A percentile compares a stretch with the other conserved stretches of the same genome.
Evolutionary conservation across 2,797 vertebrate species (phyloP).

Genomic region (Clarias laeviceps): DNA sequence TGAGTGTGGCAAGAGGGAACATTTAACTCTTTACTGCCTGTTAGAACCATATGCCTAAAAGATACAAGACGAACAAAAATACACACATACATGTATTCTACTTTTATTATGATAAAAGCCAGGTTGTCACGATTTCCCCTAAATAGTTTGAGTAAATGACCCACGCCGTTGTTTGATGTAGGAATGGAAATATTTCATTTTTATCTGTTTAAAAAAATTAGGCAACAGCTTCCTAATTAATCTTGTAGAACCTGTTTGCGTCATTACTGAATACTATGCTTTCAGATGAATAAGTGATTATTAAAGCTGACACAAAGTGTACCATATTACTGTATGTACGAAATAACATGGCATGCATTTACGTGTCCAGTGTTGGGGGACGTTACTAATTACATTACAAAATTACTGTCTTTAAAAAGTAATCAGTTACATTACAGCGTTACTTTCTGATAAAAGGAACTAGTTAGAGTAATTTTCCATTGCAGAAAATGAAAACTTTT

Average conservation of each 20-base stretch:
- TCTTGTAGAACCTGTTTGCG: background rate
- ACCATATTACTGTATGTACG: background rate
- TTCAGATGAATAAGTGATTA: background rate
- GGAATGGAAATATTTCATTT: background rate
- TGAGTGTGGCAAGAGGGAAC: slow-evolving; percentile 25
- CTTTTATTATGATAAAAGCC: background rate
- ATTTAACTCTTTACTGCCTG: slow-evolving; percentile 5
- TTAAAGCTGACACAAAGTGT: background rate
- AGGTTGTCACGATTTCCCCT: background rate
- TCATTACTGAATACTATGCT: background rate
- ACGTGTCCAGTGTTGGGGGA: no score
- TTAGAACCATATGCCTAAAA: background rate
- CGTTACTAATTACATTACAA: no score
- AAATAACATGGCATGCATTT: background rate
- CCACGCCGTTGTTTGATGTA: background rate
- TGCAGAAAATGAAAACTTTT: no score
- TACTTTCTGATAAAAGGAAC: no score
- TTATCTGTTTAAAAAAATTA: background rate
- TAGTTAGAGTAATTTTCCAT: no score
- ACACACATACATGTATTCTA: background rate
- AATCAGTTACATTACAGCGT: no score
- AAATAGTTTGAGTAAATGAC: background rate
- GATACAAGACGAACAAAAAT: background rate
- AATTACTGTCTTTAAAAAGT: no score
- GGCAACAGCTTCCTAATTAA: background rate